Evolutionary conservation across 2,888 invertebrate genomes (phyloP), one percentile per base, ranked within the genome.

Genomic region (Lepidochrysops patricia): DNA sequence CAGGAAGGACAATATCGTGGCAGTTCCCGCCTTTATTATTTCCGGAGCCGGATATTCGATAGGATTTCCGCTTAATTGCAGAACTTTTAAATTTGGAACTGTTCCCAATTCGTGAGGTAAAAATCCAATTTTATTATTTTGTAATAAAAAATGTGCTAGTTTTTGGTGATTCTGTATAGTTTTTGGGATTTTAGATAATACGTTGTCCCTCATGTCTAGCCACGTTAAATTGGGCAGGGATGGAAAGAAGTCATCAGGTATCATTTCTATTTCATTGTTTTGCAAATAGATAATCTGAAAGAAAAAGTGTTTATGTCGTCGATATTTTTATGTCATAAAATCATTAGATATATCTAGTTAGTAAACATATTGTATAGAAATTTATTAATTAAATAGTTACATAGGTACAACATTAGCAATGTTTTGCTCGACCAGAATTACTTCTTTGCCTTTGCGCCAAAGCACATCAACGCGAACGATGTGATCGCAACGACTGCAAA

Each of bases 101-200:
- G 91, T 89, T 73, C 93, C 92, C 12, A 94, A 72, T 81, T 93
- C 93, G 58, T 91, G 80, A 0, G 94, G 94, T 49, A 94, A 73
- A 60, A 78, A 75, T 58, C 90, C 84, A 26, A 94, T 72, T 64
- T 85, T 80, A 72, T 94, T 94, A 68, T 92, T 91, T 75, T 93
- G 91, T 29, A 94, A 73, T 19, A 94, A 78, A 58, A 94, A 74
- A 62, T 93, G 93, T 58, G 93, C 91, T 23, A 94, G 82, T 65
- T 73, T 77, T 57, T 72, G 72, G 67, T 94, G 94, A 64, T 90
- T 75, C 62, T 90, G 90, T 19, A 94, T 88, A 2, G 87, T 82
- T 62, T 70, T 76, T 1, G 94, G 93, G 58, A 94, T 75, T 12
- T 75, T 77, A 3, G 72, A 79, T 7, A 94, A 71, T 60, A 82